These are phyloP conservation scores for Athalia circularis DNA, from an alignment of 2,888 invertebrate genomes.

Conservation along the genomic window DNA sequence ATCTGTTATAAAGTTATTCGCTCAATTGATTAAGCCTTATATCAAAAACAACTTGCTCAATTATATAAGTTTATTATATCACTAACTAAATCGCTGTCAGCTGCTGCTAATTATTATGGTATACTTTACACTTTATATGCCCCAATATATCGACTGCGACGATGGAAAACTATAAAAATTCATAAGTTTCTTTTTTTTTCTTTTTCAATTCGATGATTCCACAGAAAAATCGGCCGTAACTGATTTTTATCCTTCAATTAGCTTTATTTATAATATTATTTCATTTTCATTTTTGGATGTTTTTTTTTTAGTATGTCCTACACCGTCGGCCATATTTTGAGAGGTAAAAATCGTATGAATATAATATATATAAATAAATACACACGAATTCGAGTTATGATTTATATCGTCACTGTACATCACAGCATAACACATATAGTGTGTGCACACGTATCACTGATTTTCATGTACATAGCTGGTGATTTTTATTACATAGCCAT, in stretches of 20 bases:
- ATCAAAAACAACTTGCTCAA: slow-evolving; percentile 9
- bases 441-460: slow-evolving; percentile 10
- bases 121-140: neutral
- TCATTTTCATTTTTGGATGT: neutral
- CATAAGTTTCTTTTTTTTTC: too few species aligned
- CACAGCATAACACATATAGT: neutral
- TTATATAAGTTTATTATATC: neutral
- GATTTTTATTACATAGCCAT: slow-evolving; percentile 37
- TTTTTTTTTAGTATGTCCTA: neutral
- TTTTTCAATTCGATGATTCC: too few species aligned
- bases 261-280: too few species aligned
- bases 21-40: slow-evolving; percentile 7
- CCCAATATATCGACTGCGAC: neutral
- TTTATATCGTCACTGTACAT: slow-evolving; percentile 17
- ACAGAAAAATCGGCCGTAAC: too few species aligned
- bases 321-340: neutral
- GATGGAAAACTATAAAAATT: too few species aligned
- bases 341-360: neutral
- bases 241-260: too few species aligned
- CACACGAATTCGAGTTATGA: slow-evolving; percentile 20
- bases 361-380: neutral
- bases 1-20: neutral
- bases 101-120: neutral
- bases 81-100: neutral
- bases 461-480: slow-evolving; percentile 4